phyloP scores from a whole-genome alignment of 2,113 vertebrate species.

The Orycteropus afer region DNA sequence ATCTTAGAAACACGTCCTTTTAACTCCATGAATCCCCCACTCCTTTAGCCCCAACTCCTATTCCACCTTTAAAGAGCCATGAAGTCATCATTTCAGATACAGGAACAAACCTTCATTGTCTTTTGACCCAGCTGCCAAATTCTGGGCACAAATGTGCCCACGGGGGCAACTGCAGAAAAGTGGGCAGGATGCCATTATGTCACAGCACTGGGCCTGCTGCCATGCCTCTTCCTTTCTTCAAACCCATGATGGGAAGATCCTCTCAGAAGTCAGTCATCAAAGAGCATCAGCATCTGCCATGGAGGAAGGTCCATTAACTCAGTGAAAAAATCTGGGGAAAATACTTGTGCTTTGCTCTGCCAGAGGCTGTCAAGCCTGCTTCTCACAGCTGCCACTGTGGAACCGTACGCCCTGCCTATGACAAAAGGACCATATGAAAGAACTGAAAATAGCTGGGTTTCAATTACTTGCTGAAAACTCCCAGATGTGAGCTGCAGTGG shows the following conservation, averaged over 20 bases:
- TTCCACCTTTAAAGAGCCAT: slow-evolving; percentile 53
- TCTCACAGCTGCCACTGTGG: background rate
- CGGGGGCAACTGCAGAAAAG: slow-evolving; percentile 34
- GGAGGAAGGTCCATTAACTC: slow-evolving; percentile 23
- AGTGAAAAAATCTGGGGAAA: background rate
- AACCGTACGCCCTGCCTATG: background rate
- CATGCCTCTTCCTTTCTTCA: slow-evolving; percentile 35
- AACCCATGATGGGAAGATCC: background rate
- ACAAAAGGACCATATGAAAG: background rate
- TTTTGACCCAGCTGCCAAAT: slow-evolving; percentile 56
- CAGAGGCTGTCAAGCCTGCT: background rate
- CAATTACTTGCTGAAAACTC: slow-evolving; percentile 17
- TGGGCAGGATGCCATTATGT: slow-evolving; percentile 55
- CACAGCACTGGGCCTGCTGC: background rate
- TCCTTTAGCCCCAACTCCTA: slow-evolving; percentile 2
- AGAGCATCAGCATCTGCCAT: background rate
- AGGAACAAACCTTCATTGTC: slow-evolving; percentile 70
- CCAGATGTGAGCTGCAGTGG: background rate
- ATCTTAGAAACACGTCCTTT: background rate
- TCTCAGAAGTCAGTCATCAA: slow-evolving; percentile 27
- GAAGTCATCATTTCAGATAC: slow-evolving; percentile 68
- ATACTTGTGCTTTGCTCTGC: background rate
- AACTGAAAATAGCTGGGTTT: background rate
- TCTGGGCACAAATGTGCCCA: slow-evolving; percentile 68
- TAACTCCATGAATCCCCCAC: slow-evolving; percentile 19